These are phyloP conservation scores for Hylaeus anthracinus DNA, from an alignment of 1,140 invertebrate genomes.

Conservation along the genomic window DNA sequence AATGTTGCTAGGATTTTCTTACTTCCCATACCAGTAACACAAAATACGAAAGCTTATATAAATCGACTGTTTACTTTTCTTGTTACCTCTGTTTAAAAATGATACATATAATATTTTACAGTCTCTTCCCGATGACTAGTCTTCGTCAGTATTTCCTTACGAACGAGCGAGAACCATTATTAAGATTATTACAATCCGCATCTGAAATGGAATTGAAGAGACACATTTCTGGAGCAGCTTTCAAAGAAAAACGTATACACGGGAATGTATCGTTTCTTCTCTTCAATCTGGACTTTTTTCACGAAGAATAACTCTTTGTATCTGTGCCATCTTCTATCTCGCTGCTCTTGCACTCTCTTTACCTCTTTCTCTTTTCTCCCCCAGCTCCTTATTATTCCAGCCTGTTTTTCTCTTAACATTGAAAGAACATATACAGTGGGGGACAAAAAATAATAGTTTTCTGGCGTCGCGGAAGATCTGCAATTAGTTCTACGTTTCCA, in stretches of 20 bases:
- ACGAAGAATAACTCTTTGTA: conserved; percentile 43
- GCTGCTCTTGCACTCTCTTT: neutral
- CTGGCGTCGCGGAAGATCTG: neutral
- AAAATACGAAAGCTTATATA: no score
- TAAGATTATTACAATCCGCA: conserved; percentile 1
- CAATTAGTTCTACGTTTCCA: conserved; percentile 5
- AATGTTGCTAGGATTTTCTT: no score
- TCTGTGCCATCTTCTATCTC: conserved; percentile 12
- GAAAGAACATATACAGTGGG: conserved; percentile 15
- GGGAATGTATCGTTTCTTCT: conserved; percentile 19
- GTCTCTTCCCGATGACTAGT: no score
- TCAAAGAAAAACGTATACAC: conserved; percentile 26
- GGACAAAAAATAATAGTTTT: conserved; percentile 30
- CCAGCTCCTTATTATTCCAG: conserved; percentile 29
- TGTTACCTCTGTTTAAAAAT: no score
- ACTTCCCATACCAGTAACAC: no score
- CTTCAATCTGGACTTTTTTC: conserved; percentile 32
- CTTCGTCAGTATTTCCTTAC: no score
- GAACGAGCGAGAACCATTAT: no score
- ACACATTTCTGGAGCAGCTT: neutral
- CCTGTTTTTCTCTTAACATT: neutral
- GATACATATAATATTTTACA: no score
- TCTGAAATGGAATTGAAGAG: neutral
- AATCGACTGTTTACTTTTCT: no score
- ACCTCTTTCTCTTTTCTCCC: neutral